Base-by-base conservation (phyloP, 53 echinoderm and acorn worm genomes). In the Luidia sarsii region DNA sequence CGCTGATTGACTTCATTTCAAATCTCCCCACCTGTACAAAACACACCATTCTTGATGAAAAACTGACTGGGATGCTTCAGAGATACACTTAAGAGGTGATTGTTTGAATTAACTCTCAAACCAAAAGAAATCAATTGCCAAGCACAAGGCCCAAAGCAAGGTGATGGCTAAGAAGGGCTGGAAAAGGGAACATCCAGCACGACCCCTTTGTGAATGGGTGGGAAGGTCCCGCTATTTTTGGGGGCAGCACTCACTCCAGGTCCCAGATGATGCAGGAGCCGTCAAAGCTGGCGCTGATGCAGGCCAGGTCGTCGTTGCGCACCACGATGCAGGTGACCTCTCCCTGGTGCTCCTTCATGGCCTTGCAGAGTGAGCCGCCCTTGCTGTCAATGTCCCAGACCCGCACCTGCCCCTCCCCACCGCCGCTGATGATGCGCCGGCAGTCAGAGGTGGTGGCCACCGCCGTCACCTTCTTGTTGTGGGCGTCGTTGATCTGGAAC, bases 211-310 rank as follows among this genome's bases (percentile, higher is more conserved):
- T n/a, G n/a, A n/a, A n/a, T n/a, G n/a, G n/a, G n/a, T n/a, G n/a
- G n/a, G n/a, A n/a, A n/a, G n/a, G n/a, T n/a, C n/a, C n/a, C n/a
- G n/a, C n/a, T n/a, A n/a, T n/a, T n/a, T n/a, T n/a, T n/a, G n/a
- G n/a, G n/a, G 20, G 23, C 3, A 8, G 19, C 7, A 69, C 96
- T 90, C 80, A 95, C 97, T 36, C 11, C 8, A 96, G 91, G 61
- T 93, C 93, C 97, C 97, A 97, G 68, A 97, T 93, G 80, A 97
- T 94, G 82, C 97, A 97, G 46, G 93, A 89, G 2, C 97, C 97
- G 48, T 97, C 97, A n/a, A 56, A 61, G 82, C 97, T 93, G 35
- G 97, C 97, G 35, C 97, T 97, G 60, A 97, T 86, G 57, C 97
- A 97, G 84, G 90, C 93, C 57, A 39, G 43, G 72, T 97, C 87